Base-by-base conservation (phyloP, 2,797 vertebrate species). In the Poecilia wingei region DNA sequence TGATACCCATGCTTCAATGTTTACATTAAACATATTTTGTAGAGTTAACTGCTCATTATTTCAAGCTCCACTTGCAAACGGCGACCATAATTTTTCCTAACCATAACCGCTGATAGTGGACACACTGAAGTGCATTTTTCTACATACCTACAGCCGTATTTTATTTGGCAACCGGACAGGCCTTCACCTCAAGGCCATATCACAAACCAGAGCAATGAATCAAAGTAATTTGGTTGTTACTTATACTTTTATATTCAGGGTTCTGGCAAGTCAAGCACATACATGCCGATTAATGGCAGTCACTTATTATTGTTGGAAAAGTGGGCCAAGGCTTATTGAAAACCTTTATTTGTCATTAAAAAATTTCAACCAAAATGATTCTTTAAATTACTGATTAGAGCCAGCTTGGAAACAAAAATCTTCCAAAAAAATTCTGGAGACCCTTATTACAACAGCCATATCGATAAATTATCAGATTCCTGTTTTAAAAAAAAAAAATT, bases 31-130 rank as follows among this genome's bases (percentile, higher is more conserved):
- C 81, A 79, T 90, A 86, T 61, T 28, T 64, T 93, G 87, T 92
- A 89, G 83, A 92, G 80, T 70, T 84, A 82, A 69, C 39, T 71
- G 80, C 85, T 94, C 92, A 91, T 94, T 94, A 94, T 93, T 91
- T 88, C 90, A 79, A 64, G 61, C 78, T 86, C 75, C 66, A 13
- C 80, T 83, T 85, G 86, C 78, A 85, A 90, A 91, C 85, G 80
- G 74, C 74, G 78, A 79, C 83, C 86, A 33, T 79, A 59, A 85
- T 85, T 91, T 91, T 89, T 84, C 69, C 88, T 79, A 86, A 86
- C 75, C 80, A 82, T 46, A 89, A 80, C 89, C 80, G 76, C 90
- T 93, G 93, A 93, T 92, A 90, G 87, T 89, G 82, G 85, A 92
- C 78, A 87, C 84, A 89, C 76, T 91, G 86, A 87, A 82, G 82